These are phyloP conservation scores for Harlomillsia oculata DNA, from an alignment of 1,140 invertebrate species.

Conservation along the genomic window DNA sequence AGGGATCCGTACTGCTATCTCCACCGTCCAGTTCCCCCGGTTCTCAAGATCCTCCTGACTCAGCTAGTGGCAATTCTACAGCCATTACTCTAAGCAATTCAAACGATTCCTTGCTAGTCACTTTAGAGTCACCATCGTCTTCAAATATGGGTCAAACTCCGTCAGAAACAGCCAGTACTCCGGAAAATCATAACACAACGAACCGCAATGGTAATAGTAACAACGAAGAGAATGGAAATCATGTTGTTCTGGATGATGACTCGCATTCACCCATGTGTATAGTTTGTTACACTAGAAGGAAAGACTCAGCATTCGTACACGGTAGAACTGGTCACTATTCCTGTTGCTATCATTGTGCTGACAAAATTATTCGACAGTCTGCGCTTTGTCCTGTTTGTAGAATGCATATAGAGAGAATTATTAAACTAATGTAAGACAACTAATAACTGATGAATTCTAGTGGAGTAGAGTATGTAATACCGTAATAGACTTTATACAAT, in stretches of 20 bases:
- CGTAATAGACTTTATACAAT: too few species aligned
- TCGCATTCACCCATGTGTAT: conserved; percentile 11
- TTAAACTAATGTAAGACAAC: conserved; percentile 28
- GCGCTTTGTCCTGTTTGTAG: conserved; percentile 33
- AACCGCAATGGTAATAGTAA: not conserved
- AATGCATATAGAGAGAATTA: conserved; percentile 20
- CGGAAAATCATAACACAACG: not conserved
- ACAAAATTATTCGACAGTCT: conserved; percentile 27
- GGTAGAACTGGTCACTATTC: conserved; percentile 26
- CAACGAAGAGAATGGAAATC: not conserved
- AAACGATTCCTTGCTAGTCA: too few species aligned
- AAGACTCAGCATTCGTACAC: conserved; percentile 32
- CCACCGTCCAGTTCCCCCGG: too few species aligned
- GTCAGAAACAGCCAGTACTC: not conserved
- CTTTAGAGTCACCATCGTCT: too few species aligned
- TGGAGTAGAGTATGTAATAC: too few species aligned
- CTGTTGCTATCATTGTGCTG: conserved; percentile 26
- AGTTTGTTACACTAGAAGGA: conserved; percentile 22
- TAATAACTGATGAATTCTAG: too few species aligned
- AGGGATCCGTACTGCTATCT: too few species aligned
- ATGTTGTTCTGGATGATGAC: too few species aligned
- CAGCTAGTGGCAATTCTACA: too few species aligned
- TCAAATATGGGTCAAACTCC: not conserved
- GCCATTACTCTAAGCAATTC: too few species aligned
- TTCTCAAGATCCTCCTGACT: too few species aligned